Base-by-base conservation (phyloP, 2,113 vertebrate species). In the Ranitomeya variabilis region DNA sequence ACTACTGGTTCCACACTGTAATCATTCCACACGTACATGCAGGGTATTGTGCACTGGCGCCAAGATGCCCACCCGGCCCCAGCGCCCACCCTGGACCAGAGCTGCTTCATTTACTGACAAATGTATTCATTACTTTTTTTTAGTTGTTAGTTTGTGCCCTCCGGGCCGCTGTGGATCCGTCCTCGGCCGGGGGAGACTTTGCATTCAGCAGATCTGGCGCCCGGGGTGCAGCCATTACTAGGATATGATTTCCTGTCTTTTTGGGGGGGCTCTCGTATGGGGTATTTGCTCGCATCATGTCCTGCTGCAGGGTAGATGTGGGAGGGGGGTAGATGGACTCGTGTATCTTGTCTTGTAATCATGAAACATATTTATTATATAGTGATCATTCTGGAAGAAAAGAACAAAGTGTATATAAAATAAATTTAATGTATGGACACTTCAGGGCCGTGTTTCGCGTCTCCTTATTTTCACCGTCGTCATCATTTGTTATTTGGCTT, bases 361-460 rank as follows among this genome's bases (percentile, higher is more conserved):
- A 83, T 88, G 37, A 83, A 83, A 64, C 66, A 26, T 88, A 88
- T 88, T 88, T 88, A 88, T 83, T 88, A 69, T 80, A 26, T 83
- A 73, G 87, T 77, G 80, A 88, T 59, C 15, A 15, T 55, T 16
- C 64, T 23, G 45, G 37, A 54, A 64, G 52, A n/a, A 76, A 88
- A 71, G 80, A 83, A 76, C 31, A 88, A 88, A 52, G 9, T 83
- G 80, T 66, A 77, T 64, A 83, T 83, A 76, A 79, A 66, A 83
- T 88, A 83, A 74, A 83, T 59, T 76, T 37, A 62, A 59, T 83
- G 80, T 77, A 64, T 51, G 23, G 67, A 21, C n/a, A 66, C 80
- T 82, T 64, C 18, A 12, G 26, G 7, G 18, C 26, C 6, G 13
- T 80, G 54, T 21, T 1, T 16, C 19, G 26, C 19, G 13, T 60